These are phyloP conservation scores for Porphyrio hochstetteri DNA, from an alignment of 2,113 vertebrate genomes.

Conservation along the genomic window DNA sequence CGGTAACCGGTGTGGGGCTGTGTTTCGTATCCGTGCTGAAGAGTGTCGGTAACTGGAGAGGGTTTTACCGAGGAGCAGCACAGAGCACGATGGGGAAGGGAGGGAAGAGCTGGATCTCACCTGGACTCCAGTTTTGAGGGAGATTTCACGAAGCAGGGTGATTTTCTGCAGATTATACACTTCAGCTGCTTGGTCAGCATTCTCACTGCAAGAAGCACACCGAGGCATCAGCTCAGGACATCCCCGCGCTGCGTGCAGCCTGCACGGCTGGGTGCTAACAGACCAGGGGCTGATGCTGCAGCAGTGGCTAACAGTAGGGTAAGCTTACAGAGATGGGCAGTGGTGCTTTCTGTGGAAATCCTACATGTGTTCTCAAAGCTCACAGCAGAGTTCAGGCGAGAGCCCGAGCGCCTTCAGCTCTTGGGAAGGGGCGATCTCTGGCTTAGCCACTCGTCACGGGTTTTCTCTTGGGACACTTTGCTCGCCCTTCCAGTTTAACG, in stretches of 20 bases:
- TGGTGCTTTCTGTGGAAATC: background rate
- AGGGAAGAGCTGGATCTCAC: constrained; percentile 58
- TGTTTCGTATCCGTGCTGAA: too few species aligned
- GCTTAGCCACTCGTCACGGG: background rate
- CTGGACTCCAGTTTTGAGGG: constrained; percentile 95
- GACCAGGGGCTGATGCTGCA: background rate
- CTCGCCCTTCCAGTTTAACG: background rate
- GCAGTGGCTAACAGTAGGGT: background rate
- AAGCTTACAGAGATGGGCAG: background rate
- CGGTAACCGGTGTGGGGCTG: too few species aligned
- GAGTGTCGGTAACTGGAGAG: too few species aligned
- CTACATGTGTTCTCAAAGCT: accelerated
- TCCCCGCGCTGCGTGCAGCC: background rate
- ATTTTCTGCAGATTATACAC: constrained; percentile 92
- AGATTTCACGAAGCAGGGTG: constrained; percentile 94
- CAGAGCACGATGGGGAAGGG: background rate
- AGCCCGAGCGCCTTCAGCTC: background rate
- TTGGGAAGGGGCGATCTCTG: background rate
- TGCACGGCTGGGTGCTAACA: background rate
- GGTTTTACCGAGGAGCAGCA: background rate
- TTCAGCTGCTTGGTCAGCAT: constrained; percentile 93
- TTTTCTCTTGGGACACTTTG: background rate
- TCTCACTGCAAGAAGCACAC: constrained; percentile 80
- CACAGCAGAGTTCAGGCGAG: background rate
- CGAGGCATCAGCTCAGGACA: background rate